Percentiles rank a stretch among this genome's conserved stretches.
Conservation (phyloP, 1,140 invertebrate species). For the Achroia grisella region DNA sequence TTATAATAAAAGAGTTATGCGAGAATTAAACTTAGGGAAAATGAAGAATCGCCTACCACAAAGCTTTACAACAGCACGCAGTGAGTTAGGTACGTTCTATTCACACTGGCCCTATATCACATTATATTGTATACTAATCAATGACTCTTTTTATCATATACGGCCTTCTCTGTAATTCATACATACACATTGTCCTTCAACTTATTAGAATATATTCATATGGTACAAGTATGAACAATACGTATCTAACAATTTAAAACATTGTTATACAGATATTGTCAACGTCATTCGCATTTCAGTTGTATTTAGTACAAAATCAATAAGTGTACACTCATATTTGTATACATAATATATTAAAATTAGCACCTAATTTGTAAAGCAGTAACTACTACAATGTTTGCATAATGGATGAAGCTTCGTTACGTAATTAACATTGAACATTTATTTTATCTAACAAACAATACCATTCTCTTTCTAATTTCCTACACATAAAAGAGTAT, state of each 20-base stretch:
- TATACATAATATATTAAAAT: slow-evolving; percentile 46
- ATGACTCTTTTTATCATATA: no score
- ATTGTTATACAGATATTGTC: slow-evolving; percentile 54
- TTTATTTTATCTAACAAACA: slow-evolving; percentile 47
- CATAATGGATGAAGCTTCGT: slow-evolving; percentile 33
- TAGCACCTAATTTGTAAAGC: slow-evolving; percentile 68
- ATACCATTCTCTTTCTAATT: slow-evolving; percentile 24
- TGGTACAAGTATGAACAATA: slow-evolving; percentile 10
- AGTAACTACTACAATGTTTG: slow-evolving; percentile 36
- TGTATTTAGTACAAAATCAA: slow-evolving; percentile 43
- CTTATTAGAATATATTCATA: neutral
- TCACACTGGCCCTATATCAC: no score
- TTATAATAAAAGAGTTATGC: no score
- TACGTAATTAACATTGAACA: slow-evolving; percentile 51
- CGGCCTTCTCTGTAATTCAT: no score
- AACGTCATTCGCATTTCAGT: slow-evolving; percentile 58
- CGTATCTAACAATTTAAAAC: slow-evolving; percentile 18
- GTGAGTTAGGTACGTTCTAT: no score
- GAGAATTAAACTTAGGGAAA: no score
- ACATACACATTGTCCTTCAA: no score
- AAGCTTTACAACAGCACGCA: no score
- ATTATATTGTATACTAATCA: no score
- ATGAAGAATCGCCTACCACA: no score
- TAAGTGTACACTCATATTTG: slow-evolving; percentile 55
- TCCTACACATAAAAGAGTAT: no score